Conservation (phyloP, 2,888 invertebrate genomes). For the Pheosia tremula region DNA sequence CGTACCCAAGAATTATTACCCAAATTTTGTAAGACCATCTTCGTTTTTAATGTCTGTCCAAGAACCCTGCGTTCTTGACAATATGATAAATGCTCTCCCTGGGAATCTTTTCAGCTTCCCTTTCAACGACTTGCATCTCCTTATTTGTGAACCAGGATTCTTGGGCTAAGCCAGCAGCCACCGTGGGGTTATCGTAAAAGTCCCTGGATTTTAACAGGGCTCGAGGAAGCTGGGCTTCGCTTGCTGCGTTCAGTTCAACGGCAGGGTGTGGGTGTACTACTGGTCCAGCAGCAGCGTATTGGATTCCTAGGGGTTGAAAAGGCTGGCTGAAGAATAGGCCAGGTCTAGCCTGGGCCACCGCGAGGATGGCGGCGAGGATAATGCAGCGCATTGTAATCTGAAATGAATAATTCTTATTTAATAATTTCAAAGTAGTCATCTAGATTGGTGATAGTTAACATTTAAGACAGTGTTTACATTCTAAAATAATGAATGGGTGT, state of each 20-base stretch:
- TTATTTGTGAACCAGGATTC: constrained; percentile 92
- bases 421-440: too few species aligned
- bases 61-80: constrained; percentile 89
- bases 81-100: constrained; percentile 90
- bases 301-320: constrained; percentile 74
- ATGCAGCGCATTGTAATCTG: constrained; percentile 64
- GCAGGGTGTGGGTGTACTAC: constrained; percentile 86
- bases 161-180: constrained; percentile 89
- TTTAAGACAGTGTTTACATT: too few species aligned
- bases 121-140: constrained; percentile 90
- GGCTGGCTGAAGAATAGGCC: constrained; percentile 75
- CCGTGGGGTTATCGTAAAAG: constrained; percentile 91
- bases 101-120: constrained; percentile 93
- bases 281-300: constrained; percentile 72
- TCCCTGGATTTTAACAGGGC: constrained; percentile 86
- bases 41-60: constrained; percentile 61
- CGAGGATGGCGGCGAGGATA: constrained; percentile 62
- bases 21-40: background rate
- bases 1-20: too few species aligned
- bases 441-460: too few species aligned
- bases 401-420: background rate
- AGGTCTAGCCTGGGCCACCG: constrained; percentile 74
- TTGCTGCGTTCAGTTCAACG: constrained; percentile 88
- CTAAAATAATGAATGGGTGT: too few species aligned
- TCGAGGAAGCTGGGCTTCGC: constrained; percentile 89